Evolutionary conservation across 2,888 invertebrate species (phyloP), one percentile per base, ranked within the genome.

Genomic region (Euzophera pinguis): DNA sequence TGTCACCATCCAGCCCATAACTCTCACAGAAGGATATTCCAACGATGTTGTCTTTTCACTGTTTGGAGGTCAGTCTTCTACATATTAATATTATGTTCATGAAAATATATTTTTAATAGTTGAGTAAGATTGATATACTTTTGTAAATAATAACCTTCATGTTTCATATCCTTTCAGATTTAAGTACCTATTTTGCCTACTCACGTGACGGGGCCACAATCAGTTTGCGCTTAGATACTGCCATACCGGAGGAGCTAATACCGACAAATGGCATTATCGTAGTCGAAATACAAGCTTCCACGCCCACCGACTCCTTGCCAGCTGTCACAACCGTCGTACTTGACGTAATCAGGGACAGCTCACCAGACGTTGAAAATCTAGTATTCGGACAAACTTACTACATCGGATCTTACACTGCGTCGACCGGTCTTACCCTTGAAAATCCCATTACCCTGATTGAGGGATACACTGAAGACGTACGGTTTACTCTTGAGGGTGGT

Each of bases 41-140:
- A 5, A 56, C 9, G 56, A 58, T 38, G 69, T 74, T 1, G n/a
- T 53, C 4, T 70, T 71, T 37, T 38, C 54, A 5, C 39, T 74
- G 49, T 54, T 56, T 9, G 70, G 73, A 62, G 68, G 70, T 70
- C 61, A n/a, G n/a, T n/a, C n/a, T n/a, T n/a, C n/a, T n/a, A n/a
- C n/a, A n/a, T n/a, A n/a, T n/a, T n/a, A n/a, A n/a, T n/a, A n/a
- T n/a, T n/a, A n/a, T n/a, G n/a, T n/a, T n/a, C n/a, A n/a, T n/a
- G n/a, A n/a, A n/a, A n/a, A n/a, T n/a, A n/a, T n/a, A n/a, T n/a
- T n/a, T n/a, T n/a, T n/a, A n/a, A n/a, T n/a, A n/a, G n/a, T n/a
- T n/a, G n/a, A n/a, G n/a, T n/a, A n/a, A n/a, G n/a, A n/a, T n/a
- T n/a, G n/a, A n/a, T n/a, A n/a, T n/a, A n/a, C n/a, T n/a, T n/a